Evolutionary conservation across 2,888 invertebrate species (phyloP).

Genomic region (Drosophila meridiana): DNA sequence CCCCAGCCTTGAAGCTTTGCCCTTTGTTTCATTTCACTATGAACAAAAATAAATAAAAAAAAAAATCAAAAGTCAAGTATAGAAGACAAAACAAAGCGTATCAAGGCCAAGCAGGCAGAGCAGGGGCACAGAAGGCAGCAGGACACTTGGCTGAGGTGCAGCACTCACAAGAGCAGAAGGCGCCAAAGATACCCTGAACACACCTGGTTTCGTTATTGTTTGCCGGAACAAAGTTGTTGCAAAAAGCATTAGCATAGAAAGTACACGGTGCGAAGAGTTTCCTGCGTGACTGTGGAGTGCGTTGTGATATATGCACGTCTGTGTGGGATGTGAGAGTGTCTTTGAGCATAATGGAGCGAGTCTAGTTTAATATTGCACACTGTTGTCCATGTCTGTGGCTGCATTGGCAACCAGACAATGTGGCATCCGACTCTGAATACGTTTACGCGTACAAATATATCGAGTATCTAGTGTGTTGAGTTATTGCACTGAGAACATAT

Average conservation of each 20-base stretch:
- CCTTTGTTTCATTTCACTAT: constrained; percentile 3
- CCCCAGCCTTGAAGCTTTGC: background rate
- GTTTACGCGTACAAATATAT: constrained; percentile 26
- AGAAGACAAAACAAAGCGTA: constrained; percentile 17
- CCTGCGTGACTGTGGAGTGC: constrained; percentile 28
- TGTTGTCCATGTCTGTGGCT: constrained; percentile 30
- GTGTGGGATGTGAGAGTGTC: constrained; percentile 18
- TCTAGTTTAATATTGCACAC: constrained; percentile 54
- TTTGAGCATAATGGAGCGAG: constrained; percentile 49
- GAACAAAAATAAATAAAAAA: constrained; percentile 20
- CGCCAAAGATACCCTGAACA: constrained; percentile 13
- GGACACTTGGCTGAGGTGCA: background rate
- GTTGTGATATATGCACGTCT: constrained; percentile 1
- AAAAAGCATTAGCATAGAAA: constrained; percentile 56
- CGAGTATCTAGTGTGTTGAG: background rate
- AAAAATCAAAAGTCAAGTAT: constrained; percentile 38
- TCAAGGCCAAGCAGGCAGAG: background rate
- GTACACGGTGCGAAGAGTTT: constrained; percentile 51
- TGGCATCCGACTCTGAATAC: constrained; percentile 2
- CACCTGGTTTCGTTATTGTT: constrained; percentile 30
- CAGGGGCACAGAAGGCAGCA: background rate
- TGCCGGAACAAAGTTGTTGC: constrained; percentile 51
- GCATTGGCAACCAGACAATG: constrained; percentile 3
- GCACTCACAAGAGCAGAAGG: constrained; percentile 17
- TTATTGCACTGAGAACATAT: too few species aligned